Evolutionary conservation across 2,797 vertebrate species (phyloP).

Genomic region (Yasuhikotakia modesta): DNA sequence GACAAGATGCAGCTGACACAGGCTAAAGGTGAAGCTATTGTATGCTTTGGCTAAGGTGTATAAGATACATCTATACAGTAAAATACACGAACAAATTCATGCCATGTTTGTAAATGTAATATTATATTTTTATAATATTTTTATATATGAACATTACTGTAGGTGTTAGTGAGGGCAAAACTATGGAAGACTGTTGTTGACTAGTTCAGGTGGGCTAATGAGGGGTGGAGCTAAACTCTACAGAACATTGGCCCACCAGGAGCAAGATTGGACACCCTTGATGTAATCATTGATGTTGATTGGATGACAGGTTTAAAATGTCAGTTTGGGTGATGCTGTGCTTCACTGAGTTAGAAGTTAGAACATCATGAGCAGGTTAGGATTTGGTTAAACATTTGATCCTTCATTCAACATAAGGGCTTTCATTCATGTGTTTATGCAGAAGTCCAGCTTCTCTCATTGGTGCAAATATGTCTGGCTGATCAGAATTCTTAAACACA

Average conservation of each 20-base stretch:
- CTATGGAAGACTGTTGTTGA: too few species aligned
- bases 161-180: not conserved
- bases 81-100: not conserved
- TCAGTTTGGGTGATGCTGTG: too few species aligned
- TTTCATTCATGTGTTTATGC: not conserved
- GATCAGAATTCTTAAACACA: not conserved
- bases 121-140: not conserved
- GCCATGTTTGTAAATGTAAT: not conserved
- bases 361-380: not conserved
- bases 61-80: not conserved
- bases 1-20: not conserved
- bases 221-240: too few species aligned
- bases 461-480: not conserved
- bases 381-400: not conserved
- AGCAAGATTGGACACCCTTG: too few species aligned
- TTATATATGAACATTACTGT: not conserved
- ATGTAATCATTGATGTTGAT: not conserved
- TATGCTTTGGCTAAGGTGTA: not conserved
- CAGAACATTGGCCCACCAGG: too few species aligned
- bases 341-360: not conserved
- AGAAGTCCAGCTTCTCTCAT: not conserved
- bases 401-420: not conserved
- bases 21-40: slow-evolving; percentile 20
- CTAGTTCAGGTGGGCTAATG: too few species aligned
- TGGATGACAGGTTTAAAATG: not conserved